Evolutionary conservation across 53 echinoderm and acorn worm species (phyloP).

Genomic region (Echinometra lucunter): DNA sequence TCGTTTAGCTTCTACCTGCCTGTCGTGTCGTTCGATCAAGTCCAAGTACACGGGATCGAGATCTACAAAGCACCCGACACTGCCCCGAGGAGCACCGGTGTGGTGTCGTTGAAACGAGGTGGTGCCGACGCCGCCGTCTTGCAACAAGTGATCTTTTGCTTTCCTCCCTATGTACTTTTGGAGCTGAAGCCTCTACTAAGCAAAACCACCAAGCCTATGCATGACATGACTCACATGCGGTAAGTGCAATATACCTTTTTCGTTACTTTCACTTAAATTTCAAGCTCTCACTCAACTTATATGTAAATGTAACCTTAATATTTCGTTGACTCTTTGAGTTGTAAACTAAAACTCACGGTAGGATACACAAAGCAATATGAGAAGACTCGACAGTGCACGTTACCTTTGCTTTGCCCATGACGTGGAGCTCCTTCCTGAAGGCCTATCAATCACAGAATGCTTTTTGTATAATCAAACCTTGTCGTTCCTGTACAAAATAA

Average conservation of each 20-base stretch:
- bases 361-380: conserved; percentile 45
- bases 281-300: not conserved
- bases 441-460: not conserved
- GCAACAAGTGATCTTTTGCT: conserved; percentile 43
- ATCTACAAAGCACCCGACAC: conserved; percentile 28
- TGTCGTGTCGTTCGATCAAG: not conserved
- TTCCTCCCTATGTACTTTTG: not conserved
- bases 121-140: not conserved
- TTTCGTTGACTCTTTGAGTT: not conserved
- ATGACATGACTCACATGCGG: not conserved
- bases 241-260: not conserved
- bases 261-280: not conserved
- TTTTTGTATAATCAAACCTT: not conserved
- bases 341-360: conserved; percentile 17
- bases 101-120: not conserved
- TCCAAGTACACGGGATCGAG: conserved; percentile 44
- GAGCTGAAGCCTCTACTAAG: not conserved
- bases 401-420: conserved; percentile 10
- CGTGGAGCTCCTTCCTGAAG: not conserved
- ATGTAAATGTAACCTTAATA: conserved; percentile 4
- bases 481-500: not conserved
- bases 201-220: not conserved
- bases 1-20: not conserved
- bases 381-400: conserved; percentile 3
- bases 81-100: conserved; percentile 47